Conservation (phyloP, 1,140 invertebrate species). For the Penaeus japonicus region DNA sequence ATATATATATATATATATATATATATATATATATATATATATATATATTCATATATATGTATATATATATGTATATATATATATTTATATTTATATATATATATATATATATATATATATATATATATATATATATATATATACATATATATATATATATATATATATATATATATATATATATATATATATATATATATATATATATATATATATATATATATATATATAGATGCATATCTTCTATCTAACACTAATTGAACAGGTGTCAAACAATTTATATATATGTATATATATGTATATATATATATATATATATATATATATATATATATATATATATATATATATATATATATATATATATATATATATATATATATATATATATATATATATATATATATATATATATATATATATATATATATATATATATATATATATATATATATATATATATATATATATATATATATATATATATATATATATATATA, state of each 20-base stretch:
- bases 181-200: too few species aligned
- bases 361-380: neutral
- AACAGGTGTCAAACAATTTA: neutral
- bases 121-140: too few species aligned
- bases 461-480: neutral
- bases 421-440: neutral
- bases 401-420: neutral
- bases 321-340: neutral
- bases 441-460: neutral
- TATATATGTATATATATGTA: neutral
- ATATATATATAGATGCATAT: neutral
- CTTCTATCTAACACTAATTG: too few species aligned
- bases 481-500: neutral
- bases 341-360: neutral
- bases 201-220: neutral
- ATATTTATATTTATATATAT: too few species aligned
- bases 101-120: too few species aligned
- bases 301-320: neutral
- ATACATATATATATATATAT: too few species aligned
- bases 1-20: too few species aligned
- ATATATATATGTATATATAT: too few species aligned
- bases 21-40: too few species aligned
- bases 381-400: neutral
- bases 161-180: too few species aligned
- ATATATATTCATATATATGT: too few species aligned